Conservation (phyloP, 30 jellyfish, hydroid and myxozoan genomes). For the Pseudorhiza aurosa region DNA sequence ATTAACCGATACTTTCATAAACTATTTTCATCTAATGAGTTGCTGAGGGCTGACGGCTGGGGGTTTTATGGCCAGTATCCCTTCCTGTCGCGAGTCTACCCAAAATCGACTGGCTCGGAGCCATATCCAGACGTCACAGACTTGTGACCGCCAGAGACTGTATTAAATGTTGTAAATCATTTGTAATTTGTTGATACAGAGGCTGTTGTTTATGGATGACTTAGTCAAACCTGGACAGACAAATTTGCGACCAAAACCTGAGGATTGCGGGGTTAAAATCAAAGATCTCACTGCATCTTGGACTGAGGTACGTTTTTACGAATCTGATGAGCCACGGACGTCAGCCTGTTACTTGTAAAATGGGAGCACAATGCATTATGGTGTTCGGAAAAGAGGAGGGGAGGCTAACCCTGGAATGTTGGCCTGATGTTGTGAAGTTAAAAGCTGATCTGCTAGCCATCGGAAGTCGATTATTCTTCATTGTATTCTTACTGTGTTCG, state of each 20-base stretch:
- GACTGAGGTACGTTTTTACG: slow-evolving; percentile 66
- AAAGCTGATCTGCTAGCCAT: not conserved
- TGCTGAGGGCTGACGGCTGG: not conserved
- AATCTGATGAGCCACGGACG: too few relatives aligned
- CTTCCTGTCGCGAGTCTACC: not conserved
- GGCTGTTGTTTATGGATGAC: slow-evolving; percentile 69
- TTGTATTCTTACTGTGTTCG: not conserved
- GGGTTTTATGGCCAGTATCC: not conserved
- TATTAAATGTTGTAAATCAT: not conserved
- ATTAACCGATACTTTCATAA: not conserved
- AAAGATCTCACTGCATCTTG: slow-evolving; percentile 80
- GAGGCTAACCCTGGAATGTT: too few relatives aligned
- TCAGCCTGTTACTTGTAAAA: too few relatives aligned
- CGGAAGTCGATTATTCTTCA: not conserved
- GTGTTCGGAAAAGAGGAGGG: too few relatives aligned
- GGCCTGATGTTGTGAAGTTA: too few relatives aligned
- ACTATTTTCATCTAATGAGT: not conserved
- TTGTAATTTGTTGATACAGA: slow-evolving; percentile 16
- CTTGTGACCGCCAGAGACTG: too few relatives aligned
- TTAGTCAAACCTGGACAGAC: slow-evolving; percentile 44
- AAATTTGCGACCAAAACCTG: slow-evolving; percentile 76
- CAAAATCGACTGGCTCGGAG: too few relatives aligned
- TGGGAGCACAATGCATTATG: too few relatives aligned
- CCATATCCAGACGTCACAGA: too few relatives aligned
- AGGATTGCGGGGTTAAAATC: slow-evolving; percentile 74